phyloP scores from a whole-genome alignment of 2,888 invertebrate species.

The Drosophila demipolita region DNA sequence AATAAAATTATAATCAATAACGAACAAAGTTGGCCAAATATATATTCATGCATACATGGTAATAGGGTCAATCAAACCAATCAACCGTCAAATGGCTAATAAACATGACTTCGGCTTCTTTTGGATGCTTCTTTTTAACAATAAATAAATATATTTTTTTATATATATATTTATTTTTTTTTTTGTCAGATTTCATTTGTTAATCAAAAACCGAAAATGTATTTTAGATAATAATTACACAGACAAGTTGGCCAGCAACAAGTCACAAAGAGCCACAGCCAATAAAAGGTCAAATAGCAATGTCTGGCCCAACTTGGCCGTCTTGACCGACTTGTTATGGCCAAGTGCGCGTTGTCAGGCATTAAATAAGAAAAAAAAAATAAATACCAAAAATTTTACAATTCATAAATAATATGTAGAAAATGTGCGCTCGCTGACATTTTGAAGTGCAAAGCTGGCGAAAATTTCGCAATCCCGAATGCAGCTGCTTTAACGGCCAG shows the following conservation, averaged over 20 bases:
- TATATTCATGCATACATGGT: conserved; percentile 50
- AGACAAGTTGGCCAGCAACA: conserved; percentile 51
- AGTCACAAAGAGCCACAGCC: conserved; percentile 14
- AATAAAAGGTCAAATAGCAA: conserved; percentile 77
- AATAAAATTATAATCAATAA: conserved; percentile 69
- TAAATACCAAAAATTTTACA: conserved; percentile 56
- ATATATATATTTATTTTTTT: not conserved
- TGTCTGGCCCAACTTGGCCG: conserved; percentile 62
- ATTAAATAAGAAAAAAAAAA: conserved; percentile 25
- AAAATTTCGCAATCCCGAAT: conserved; percentile 67
- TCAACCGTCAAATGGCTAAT: conserved; percentile 39
- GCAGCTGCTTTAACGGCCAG: conserved; percentile 49
- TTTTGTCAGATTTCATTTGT: conserved; percentile 71
- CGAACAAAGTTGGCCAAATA: conserved; percentile 32
- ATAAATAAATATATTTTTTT: conserved; percentile 1
- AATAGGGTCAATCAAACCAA: conserved; percentile 74
- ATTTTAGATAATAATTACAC: conserved; percentile 77
- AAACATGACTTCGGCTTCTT: conserved; percentile 49
- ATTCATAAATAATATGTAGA: conserved; percentile 76
- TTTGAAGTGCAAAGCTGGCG: conserved; percentile 72
- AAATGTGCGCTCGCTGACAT: conserved; percentile 72
- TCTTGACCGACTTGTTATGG: conserved; percentile 81
- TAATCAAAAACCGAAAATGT: conserved; percentile 63
- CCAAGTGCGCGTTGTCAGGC: conserved; percentile 69
- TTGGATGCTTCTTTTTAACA: conserved; percentile 31